Evolutionary conservation across 2,797 vertebrate species (phyloP), one percentile per base, ranked within the genome.

Genomic region (Xiphophorus birchmanni): DNA sequence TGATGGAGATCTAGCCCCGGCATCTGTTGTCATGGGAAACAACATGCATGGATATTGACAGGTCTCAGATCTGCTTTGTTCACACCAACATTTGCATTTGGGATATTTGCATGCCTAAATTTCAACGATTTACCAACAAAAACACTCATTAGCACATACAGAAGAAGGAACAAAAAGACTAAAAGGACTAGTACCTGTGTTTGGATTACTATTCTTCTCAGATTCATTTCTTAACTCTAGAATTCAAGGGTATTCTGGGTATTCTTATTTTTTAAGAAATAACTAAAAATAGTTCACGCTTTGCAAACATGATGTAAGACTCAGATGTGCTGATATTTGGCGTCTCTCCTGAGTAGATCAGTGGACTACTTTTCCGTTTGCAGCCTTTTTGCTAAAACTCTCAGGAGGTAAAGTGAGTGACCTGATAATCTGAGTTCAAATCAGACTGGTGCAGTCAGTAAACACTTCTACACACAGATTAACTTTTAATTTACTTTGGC

Each of bases 21-120:
- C 1, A 32, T 80, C 76, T 1, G n/a, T 47, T 84, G 60, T 76
- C 50, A 80, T 65, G 50, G 54, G 15, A 82, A 74, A 60, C 50
- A 65, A 67, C 74, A 73, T 77, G 44, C 18, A 42, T 21, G 32
- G 58, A 80, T 23, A 7, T 37, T 73, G 23, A 74, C 45, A 18
- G 37, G 60, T 71, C 65, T 76, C 58, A 45, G 17, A 78, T 82
- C 50, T 44, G 60, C 48, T 23, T 74, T 11, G 63, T 80, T 58
- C 18, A 69, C 5, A 65, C 1, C 52, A 40, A 0, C 0, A 74
- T 44, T 78, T 37, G 18, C 6, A 4, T 21, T 73, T 4, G 11
- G 60, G 42, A 6, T 40, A 26, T 48, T 26, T 63, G 6, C 44
- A 42, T 44, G 3, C 2, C 37, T 52, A 5, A 32, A 4, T 54